Evolutionary conservation across 1,140 invertebrate species (phyloP).

Genomic region (Drosophila repleta): DNA sequence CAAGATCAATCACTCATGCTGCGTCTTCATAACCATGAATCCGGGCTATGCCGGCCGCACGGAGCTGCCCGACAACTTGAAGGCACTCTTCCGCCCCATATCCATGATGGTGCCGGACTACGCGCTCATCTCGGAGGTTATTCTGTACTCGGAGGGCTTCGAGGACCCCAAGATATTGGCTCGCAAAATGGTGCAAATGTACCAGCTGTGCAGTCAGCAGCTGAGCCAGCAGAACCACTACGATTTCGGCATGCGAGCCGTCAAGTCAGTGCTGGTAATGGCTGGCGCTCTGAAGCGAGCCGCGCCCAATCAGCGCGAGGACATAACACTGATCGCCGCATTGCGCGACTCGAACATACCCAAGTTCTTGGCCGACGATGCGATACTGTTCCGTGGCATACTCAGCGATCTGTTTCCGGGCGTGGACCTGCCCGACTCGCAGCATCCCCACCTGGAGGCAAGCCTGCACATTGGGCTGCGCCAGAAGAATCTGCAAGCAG

Average conservation of each 20-base stretch:
- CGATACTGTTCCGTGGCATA: slow-evolving; percentile 93
- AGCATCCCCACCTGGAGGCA: slow-evolving; percentile 89
- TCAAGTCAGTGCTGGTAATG: slow-evolving; percentile 91
- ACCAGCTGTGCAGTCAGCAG: slow-evolving; percentile 95
- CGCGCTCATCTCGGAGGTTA: slow-evolving; percentile 95
- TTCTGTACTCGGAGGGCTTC: slow-evolving; percentile 96
- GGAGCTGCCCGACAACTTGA: slow-evolving; percentile 92
- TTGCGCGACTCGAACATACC: slow-evolving; percentile 96
- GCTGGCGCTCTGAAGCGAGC: slow-evolving; percentile 94
- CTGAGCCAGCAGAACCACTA: slow-evolving; percentile 97
- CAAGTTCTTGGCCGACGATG: slow-evolving; percentile 95
- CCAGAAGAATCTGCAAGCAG: slow-evolving; percentile 86
- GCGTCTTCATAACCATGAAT: slow-evolving; percentile 96
- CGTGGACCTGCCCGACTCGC: slow-evolving; percentile 90
- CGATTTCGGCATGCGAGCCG: slow-evolving; percentile 95
- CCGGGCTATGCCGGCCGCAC: slow-evolving; percentile 95
- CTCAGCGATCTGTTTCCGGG: slow-evolving; percentile 95
- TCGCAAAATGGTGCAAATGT: slow-evolving; percentile 96
- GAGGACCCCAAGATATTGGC: slow-evolving; percentile 93
- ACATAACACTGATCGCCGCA: slow-evolving; percentile 91
- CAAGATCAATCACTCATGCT: slow-evolving; percentile 92
- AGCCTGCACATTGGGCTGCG: slow-evolving; percentile 85
- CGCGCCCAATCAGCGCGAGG: slow-evolving; percentile 92
- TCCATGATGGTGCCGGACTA: slow-evolving; percentile 98
- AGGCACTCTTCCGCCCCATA: slow-evolving; percentile 94